Conservation (phyloP, 2,888 invertebrate species). For the Pyralis farinalis region DNA sequence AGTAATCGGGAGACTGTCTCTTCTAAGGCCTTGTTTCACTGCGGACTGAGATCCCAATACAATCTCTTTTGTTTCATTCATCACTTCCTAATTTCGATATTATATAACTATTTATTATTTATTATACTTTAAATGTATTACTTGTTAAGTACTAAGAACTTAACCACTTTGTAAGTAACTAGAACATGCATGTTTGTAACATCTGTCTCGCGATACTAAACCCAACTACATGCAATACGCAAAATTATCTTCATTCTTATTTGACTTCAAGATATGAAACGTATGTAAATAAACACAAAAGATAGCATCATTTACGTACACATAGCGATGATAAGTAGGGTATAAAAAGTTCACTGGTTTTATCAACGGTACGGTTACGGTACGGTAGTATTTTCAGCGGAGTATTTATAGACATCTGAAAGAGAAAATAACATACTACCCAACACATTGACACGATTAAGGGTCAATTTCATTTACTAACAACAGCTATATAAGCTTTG, state of each 20-base stretch:
- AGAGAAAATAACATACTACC: too few species aligned
- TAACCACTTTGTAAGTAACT: not conserved
- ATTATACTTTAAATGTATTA: not conserved
- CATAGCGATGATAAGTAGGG: constrained; percentile 7
- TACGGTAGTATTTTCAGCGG: not conserved
- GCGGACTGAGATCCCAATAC: not conserved
- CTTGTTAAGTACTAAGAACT: not conserved
- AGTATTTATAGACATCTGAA: too few species aligned
- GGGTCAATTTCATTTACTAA: too few species aligned
- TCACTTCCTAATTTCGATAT: not conserved
- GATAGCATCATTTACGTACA: not conserved
- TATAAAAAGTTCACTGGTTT: not conserved
- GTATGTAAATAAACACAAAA: constrained; percentile 25
- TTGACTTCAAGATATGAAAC: constrained; percentile 30
- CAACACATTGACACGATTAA: too few species aligned
- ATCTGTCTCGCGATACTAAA: not conserved
- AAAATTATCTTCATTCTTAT: constrained; percentile 22
- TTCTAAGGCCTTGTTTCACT: constrained; percentile 48
- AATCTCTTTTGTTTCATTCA: constrained; percentile 1
- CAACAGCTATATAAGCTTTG: too few species aligned
- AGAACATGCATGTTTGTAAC: not conserved
- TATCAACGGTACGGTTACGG: too few species aligned
- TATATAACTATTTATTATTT: too few species aligned
- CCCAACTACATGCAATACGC: not conserved
- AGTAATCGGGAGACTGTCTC: constrained; percentile 63